Base-by-base conservation (phyloP, 2,888 invertebrate genomes). In the Tetheella fluctuosa region DNA sequence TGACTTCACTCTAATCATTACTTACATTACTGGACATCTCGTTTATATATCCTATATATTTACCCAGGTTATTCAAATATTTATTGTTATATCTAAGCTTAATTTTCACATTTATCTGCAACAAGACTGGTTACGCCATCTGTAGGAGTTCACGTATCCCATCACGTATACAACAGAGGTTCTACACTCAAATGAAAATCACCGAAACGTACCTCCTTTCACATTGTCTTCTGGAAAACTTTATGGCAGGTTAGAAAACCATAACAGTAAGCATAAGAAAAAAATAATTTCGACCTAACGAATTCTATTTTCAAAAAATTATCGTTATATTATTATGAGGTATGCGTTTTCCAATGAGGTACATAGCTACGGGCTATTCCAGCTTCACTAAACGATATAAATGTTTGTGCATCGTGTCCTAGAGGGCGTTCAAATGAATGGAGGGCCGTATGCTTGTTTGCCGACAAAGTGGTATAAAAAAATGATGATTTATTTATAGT, bases 81-180 rank as follows among this genome's bases (percentile, higher is more conserved):
- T n/a, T n/a, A n/a, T 28, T 28, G 6, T 28, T 28, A 3, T 2
- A 15, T 10, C 4, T n/a, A 39, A 39, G 10, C n/a, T 39, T n/a
- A 2, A n/a, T 39, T n/a, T n/a, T 39, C n/a, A n/a, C 39, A 6
- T 7, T 39, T 39, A 39, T 39, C 2, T 4, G 10, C 39, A n/a
- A n/a, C 15, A 10, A n/a, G n/a, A 5, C 39, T 39, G 13, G 55
- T 55, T 13, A 55, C 55, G 55, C 55, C 55, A 55, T 55, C 55
- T 55, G 23, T 55, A 37, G 17, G 17, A n/a, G n/a, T 12, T 28
- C n/a, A 12, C 1, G 34, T 23, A 55, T 55, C 12, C 4, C 34
- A 34, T 13, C 20, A 55, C 34, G 55, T 37, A 20, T 2, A 5
- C 12, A 13, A 13, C 2, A 15, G 2, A 34, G 55, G 34, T 13